Conservation (phyloP, 2,797 vertebrate species). For the Cirrhinus molitorella region DNA sequence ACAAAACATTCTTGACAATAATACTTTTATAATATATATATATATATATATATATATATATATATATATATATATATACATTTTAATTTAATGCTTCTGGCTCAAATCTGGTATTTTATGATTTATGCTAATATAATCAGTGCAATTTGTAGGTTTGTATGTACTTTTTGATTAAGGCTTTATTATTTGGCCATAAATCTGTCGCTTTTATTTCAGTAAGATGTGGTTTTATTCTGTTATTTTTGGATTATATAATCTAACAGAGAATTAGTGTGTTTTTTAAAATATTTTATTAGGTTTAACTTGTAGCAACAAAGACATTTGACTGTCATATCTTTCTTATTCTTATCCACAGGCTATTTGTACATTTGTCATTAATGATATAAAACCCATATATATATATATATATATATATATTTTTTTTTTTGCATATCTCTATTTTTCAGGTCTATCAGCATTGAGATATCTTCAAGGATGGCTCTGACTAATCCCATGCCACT, state of each 20-base stretch:
- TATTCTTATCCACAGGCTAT: background rate
- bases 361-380: constrained; percentile 29
- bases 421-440: constrained; percentile 50
- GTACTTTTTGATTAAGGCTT: background rate
- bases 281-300: background rate
- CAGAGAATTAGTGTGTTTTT: background rate
- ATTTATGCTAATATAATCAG: background rate
- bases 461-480: constrained; percentile 87
- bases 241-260: background rate
- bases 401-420: too few species aligned
- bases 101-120: background rate
- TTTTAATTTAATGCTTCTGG: background rate
- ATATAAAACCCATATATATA: background rate
- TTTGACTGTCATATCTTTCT: background rate
- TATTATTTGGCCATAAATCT: background rate
- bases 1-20: background rate
- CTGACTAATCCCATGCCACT: constrained; percentile 89
- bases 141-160: background rate
- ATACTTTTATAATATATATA: background rate
- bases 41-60: too few species aligned
- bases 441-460: constrained; percentile 68
- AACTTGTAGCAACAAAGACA: background rate
- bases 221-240: background rate
- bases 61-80: too few species aligned
- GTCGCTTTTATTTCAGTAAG: background rate